phyloP scores from a whole-genome alignment of 2,797 vertebrate genomes.

The Sebastolobus altivelis region DNA sequence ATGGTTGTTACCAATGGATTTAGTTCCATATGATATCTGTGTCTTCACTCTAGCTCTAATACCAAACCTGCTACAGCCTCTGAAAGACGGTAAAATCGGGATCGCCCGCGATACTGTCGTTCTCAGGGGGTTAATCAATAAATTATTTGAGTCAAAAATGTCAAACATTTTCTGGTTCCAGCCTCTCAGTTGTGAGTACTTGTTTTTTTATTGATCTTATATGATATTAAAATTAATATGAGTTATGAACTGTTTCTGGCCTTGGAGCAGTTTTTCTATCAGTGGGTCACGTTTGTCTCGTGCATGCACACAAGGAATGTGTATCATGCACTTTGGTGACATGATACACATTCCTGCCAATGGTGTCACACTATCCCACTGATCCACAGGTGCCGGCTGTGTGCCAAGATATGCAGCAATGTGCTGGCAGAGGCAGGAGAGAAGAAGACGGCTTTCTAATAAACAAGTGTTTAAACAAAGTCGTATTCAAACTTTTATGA shows the following conservation, averaged over 20 bases:
- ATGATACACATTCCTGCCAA: background rate
- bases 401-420: background rate
- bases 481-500: background rate
- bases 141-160: background rate
- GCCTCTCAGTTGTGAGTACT: background rate
- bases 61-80: no score
- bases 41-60: no score
- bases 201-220: background rate
- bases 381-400: background rate
- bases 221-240: background rate
- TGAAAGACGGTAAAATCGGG: no score
- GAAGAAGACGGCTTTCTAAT: background rate
- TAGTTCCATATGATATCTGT: no score
- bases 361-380: background rate
- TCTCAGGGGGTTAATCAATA: background rate
- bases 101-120: no score
- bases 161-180: background rate
- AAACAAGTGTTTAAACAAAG: background rate
- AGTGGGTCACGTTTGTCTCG: background rate
- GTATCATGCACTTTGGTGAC: background rate
- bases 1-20: no score
- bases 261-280: background rate
- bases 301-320: background rate
- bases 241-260: background rate
- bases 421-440: background rate